Conservation (phyloP, 2,113 vertebrate genomes). For the Lynx canadensis region DNA sequence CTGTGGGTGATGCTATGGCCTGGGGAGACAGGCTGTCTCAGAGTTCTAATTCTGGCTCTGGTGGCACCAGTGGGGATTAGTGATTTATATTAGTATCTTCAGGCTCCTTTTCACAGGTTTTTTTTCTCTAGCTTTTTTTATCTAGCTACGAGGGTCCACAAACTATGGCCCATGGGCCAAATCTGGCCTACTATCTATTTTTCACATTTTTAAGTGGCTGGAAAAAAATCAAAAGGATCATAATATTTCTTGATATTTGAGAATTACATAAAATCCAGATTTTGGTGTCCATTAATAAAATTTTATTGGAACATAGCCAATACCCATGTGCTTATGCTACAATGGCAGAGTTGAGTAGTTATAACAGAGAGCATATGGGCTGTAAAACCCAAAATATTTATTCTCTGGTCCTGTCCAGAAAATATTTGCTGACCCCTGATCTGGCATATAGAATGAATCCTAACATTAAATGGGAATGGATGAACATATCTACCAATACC, state of each 20-base stretch:
- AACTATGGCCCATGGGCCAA: not conserved
- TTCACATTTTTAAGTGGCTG: not conserved
- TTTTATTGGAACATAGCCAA: not conserved
- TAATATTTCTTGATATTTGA: conserved; percentile 5
- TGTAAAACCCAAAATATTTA: not conserved
- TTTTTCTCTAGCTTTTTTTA: conserved; percentile 4
- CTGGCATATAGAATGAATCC: not conserved
- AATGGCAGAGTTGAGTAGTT: not conserved
- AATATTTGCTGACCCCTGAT: not conserved
- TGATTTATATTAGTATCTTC: conserved; percentile 44
- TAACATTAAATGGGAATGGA: not conserved
- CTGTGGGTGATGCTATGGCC: not conserved
- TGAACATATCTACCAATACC: not conserved
- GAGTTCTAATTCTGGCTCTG: conserved; percentile 60
- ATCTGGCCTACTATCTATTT: not conserved
- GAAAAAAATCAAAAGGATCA: not conserved
- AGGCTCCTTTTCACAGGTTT: conserved; percentile 53
- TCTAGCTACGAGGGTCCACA: not conserved
- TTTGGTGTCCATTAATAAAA: not conserved
- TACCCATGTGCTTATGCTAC: not conserved
- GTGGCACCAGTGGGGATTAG: conserved; percentile 67
- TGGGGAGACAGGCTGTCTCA: conserved; percentile 57
- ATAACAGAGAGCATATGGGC: not conserved
- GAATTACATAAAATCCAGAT: not conserved
- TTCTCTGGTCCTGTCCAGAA: not conserved